Evolutionary conservation across 2,113 vertebrate species (phyloP).

Genomic region (Corythaixoides concolor): DNA sequence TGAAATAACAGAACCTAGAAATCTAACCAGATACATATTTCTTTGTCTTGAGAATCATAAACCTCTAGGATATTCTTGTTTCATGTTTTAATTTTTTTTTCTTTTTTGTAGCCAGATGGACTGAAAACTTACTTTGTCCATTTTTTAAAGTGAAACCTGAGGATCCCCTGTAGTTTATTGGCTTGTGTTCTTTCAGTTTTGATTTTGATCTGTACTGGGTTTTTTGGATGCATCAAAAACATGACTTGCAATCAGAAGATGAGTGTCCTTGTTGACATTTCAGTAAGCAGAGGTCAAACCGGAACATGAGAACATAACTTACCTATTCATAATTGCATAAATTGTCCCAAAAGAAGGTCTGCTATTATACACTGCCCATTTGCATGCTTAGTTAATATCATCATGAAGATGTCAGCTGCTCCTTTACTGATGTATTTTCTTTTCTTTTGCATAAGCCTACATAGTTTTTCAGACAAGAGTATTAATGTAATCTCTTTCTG

Average conservation of each 20-base stretch:
- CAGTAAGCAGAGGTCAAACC: neutral
- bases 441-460: neutral
- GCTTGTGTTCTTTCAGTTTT: neutral
- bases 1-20: neutral
- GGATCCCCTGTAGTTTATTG: neutral
- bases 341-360: conserved; percentile 2
- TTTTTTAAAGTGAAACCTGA: neutral
- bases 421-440: neutral
- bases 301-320: neutral
- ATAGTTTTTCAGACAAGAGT: neutral
- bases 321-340: conserved; percentile 45
- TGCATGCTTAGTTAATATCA: neutral
- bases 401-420: neutral
- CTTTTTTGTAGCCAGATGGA: neutral
- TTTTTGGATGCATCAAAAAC: neutral
- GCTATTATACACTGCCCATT: neutral
- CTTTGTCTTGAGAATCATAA: neutral
- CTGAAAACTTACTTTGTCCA: neutral
- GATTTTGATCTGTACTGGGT: neutral
- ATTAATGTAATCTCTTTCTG: neutral
- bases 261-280: conserved; percentile 14
- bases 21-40: neutral
- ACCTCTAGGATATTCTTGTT: neutral
- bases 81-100: neutral
- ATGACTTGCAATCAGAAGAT: neutral